Evolutionary conservation across 64 coral and sea anemone genomes (phyloP), one percentile per base, ranked within the genome.

Genomic region (Porites australiensis): DNA sequence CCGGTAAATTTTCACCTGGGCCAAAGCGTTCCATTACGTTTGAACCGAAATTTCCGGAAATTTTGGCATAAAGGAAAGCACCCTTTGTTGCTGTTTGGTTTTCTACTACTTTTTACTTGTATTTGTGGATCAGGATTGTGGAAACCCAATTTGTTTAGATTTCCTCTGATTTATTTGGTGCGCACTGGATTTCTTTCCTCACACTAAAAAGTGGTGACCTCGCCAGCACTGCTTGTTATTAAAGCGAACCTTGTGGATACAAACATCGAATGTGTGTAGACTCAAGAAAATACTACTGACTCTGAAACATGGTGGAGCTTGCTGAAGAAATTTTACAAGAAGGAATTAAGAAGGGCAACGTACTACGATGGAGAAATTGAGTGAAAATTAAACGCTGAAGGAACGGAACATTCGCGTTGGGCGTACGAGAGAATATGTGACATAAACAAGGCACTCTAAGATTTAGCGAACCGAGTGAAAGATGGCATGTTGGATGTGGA

Each of bases 191-290:
- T 37, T 37, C 27, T 37, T 50, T 88, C 62, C 46, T 21, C 27
- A 45, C 72, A 57, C 75, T 58, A 75, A 89, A 89, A 89, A 79
- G 74, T 89, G 60, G 87, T 57, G 74, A 78, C 74, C 87, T 58
- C 77, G 72, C 54, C 87, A 37, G 27, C 0, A 37, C 27, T 37
- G 27, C 27, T 0, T 37, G 27, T 37, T 0, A 37, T 37, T 37
- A 37, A 37, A 37, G 27, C 27, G 27, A 37, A 37, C 27, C 27
- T 37, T 37, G 27, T 44, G 21, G 37, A 72, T 72, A 6, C 11
- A 44, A n/a, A 72, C 20, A 45, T 44, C 70, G 21, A 72, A 9
- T 5, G 70, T 37, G 13, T 50, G 14, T 8, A 23, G 14, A 68
- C 27, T 37, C 27, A 37, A 37, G 27, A 37, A 37, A 37, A 37